Base-by-base conservation (phyloP, 2,888 invertebrate species). In the Anaspis maculata region DNA sequence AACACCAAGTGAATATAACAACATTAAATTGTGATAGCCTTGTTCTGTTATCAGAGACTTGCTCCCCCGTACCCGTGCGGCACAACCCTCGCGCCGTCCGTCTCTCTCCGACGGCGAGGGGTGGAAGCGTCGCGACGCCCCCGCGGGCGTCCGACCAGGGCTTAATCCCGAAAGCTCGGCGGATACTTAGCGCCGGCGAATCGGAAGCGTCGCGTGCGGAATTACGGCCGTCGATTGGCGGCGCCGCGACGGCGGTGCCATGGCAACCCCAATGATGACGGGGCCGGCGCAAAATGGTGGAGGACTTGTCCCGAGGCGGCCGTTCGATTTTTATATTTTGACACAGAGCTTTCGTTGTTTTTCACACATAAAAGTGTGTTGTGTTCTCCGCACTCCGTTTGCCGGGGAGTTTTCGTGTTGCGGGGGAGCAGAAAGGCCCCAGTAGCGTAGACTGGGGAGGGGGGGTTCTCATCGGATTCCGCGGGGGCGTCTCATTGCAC, bases 21-120 rank as follows among this genome's bases (percentile, higher is more conserved):
- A 62, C 59, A 67, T 67, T 67, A 67, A 64, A 62, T 61, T 61
- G 61, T 66, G 67, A 66, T 66, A 66, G 63, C 62, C 62, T 62
- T 64, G 64, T 63, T 63, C 63, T 62, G 61, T 64, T 66, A 63
- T 64, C 64, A 59, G 49, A 49, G 34, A 22, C 30, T 39, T 24
- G 46, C 48, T 48, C n/a, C n/a, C 24, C 19, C 25, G 12, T 14
- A 27, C 14, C 19, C 34, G 34, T 37, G 40, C 28, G 16, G 28
- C 32, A 34, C 38, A 30, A 27, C 27, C 44, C 39, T 42, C 40
- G 32, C 40, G 35, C 44, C 31, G 34, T 28, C 37, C 36, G 35
- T 32, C 42, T 38, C 35, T 19, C 25, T 39, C 30, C 27, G 25
- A 30, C 31, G 29, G 32, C 29, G 16, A 25, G 26, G 24, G 25